Evolutionary conservation across 2,888 invertebrate genomes (phyloP).

Genomic region (Tribolium freemani): DNA sequence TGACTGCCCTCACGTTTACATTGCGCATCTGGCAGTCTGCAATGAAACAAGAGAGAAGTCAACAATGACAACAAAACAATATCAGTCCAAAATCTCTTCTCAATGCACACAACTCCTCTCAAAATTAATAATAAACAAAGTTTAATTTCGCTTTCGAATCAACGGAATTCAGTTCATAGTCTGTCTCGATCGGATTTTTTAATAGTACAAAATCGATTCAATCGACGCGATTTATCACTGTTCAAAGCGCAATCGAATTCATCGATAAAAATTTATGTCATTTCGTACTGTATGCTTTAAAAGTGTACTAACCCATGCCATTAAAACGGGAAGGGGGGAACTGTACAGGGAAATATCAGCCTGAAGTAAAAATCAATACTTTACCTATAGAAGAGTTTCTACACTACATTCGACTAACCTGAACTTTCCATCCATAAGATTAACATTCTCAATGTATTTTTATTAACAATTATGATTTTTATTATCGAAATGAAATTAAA

Average conservation of each 20-base stretch:
- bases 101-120: conserved; percentile 42
- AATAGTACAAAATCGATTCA: conserved; percentile 1
- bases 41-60: conserved; percentile 78
- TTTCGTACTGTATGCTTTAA: conserved; percentile 43
- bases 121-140: conserved; percentile 22
- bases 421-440: conserved; percentile 44
- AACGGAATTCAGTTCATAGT: conserved; percentile 26
- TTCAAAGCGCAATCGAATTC: conserved; percentile 15
- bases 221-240: not conserved
- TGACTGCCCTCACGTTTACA: conserved; percentile 81
- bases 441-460: conserved; percentile 24
- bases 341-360: conserved; percentile 55
- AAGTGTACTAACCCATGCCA: conserved; percentile 47
- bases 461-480: conserved; percentile 2
- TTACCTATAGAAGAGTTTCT: conserved; percentile 52
- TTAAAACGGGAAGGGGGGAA: conserved; percentile 49
- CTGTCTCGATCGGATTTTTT: conserved; percentile 45
- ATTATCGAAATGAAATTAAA: not conserved
- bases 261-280: conserved; percentile 23
- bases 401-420: conserved; percentile 45
- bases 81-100: conserved; percentile 45
- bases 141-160: conserved; percentile 34
- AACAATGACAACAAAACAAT: conserved; percentile 62
- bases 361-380: conserved; percentile 61
- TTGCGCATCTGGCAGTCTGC: conserved; percentile 83